Percentiles rank a stretch among this genome's conserved stretches.
Evolutionary conservation across 1,140 invertebrate genomes (phyloP).

Genomic region (Ericerus pela): DNA sequence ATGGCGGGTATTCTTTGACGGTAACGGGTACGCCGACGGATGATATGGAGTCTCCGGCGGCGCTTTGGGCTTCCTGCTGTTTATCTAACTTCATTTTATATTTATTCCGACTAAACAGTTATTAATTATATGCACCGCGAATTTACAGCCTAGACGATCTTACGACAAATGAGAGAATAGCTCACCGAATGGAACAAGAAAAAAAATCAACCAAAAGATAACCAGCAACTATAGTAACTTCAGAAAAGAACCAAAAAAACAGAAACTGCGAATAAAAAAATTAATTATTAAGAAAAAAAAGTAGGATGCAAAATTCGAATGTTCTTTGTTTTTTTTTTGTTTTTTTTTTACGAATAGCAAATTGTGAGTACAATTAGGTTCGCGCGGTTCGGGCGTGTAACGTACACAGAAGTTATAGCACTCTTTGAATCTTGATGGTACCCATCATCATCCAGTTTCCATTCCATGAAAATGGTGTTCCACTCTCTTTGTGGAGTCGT

Average conservation of each 20-base stretch:
- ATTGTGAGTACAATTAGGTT: background rate
- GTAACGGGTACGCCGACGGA: background rate
- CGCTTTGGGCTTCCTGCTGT: constrained; percentile 2
- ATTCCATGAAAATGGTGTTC: constrained; percentile 3
- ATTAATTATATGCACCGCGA: too few species aligned
- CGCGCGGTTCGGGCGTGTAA: background rate
- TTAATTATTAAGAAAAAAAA: background rate
- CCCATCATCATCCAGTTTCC: constrained; percentile 1
- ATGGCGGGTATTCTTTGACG: constrained; percentile 4
- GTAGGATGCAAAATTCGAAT: background rate
- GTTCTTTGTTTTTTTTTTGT: too few species aligned
- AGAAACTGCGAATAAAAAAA: background rate
- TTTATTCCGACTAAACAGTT: too few species aligned
- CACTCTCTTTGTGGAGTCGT: background rate
- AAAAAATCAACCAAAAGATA: background rate
- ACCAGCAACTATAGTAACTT: background rate
- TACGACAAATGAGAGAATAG: too few species aligned
- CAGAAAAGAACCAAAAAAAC: background rate
- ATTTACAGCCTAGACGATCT: too few species aligned
- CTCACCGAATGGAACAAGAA: background rate
- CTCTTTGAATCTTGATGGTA: too few species aligned
- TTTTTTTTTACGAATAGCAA: background rate
- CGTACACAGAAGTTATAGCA: background rate
- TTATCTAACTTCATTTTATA: background rate
- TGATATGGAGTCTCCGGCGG: constrained; percentile 1